phyloP scores from a whole-genome alignment of 1,140 invertebrate species.

The Holotrichia oblita region DNA sequence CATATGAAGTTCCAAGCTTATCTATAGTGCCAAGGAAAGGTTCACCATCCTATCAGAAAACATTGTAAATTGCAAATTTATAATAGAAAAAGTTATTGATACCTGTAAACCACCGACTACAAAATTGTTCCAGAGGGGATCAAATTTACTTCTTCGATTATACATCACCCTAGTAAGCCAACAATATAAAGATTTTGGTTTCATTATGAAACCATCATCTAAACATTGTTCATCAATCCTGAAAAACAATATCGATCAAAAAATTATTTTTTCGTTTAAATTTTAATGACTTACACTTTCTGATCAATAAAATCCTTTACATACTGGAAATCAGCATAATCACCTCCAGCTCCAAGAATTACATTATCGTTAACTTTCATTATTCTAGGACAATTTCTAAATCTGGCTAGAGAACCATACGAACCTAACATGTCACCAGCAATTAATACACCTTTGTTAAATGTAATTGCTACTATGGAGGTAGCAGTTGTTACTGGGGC shows the following conservation, averaged over 20 bases:
- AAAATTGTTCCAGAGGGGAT: slow-evolving; percentile 96
- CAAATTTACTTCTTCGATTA: slow-evolving; percentile 89
- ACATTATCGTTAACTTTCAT: slow-evolving; percentile 90
- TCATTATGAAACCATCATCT: slow-evolving; percentile 88
- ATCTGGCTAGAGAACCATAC: slow-evolving; percentile 91
- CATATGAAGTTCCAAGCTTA: slow-evolving; percentile 91
- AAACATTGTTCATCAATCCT: slow-evolving; percentile 88
- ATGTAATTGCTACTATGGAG: slow-evolving; percentile 88
- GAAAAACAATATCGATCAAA: slow-evolving; percentile 21
- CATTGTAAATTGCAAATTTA: neutral
- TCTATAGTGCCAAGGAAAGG: slow-evolving; percentile 91
- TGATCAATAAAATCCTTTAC: slow-evolving; percentile 88
- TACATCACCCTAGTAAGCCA: slow-evolving; percentile 95
- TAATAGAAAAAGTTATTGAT: slow-evolving; percentile 51
- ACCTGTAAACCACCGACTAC: slow-evolving; percentile 89
- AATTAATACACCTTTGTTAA: slow-evolving; percentile 88
- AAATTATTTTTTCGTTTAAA: neutral
- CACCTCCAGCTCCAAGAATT: slow-evolving; percentile 88
- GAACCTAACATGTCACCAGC: slow-evolving; percentile 92
- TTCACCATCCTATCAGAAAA: slow-evolving; percentile 60
- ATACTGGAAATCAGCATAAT: slow-evolving; percentile 96
- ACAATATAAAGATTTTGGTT: slow-evolving; percentile 87
- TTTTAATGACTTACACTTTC: slow-evolving; percentile 78
- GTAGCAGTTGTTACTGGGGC: slow-evolving; percentile 88
- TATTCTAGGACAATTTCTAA: slow-evolving; percentile 82